These are phyloP conservation scores for Adoxophyes honmai DNA, from an alignment of 1,140 invertebrate genomes.

Conservation along the genomic window DNA sequence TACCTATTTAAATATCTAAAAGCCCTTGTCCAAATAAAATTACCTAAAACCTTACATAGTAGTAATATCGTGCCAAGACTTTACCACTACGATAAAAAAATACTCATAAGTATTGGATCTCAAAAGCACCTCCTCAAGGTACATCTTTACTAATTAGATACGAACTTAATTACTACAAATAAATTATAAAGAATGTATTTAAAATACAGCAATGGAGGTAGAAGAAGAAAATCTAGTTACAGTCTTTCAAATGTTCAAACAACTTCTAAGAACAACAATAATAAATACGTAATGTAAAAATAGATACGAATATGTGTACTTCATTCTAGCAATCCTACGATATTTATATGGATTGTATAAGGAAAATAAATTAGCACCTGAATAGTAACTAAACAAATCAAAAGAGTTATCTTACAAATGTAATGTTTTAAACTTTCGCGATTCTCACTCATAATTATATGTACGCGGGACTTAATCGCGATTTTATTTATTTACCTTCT, in stretches of 20 bases:
- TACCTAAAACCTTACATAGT: not conserved
- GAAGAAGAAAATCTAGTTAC: conserved; percentile 5
- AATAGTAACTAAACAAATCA: too few relatives aligned
- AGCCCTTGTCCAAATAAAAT: not conserved
- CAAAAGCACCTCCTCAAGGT: conserved; percentile 65
- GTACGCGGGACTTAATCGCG: too few relatives aligned
- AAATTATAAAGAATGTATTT: conserved; percentile 28
- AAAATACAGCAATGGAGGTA: not conserved
- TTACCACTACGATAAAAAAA: not conserved
- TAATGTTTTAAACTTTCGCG: too few relatives aligned
- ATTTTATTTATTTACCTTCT: too few relatives aligned
- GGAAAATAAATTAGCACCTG: too few relatives aligned
- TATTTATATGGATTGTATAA: too few relatives aligned
- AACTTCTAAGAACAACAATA: not conserved
- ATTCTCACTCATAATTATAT: too few relatives aligned
- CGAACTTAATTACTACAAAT: conserved; percentile 28
- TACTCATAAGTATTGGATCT: not conserved
- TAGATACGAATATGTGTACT: too few relatives aligned
- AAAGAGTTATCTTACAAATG: too few relatives aligned
- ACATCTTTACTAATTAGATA: not conserved
- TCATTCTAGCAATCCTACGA: too few relatives aligned
- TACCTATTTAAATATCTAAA: conserved; percentile 17
- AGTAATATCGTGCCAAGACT: not conserved
- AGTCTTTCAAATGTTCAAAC: not conserved
- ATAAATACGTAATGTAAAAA: too few relatives aligned